phyloP scores from a whole-genome alignment of 2,113 vertebrate genomes.

The Pluvianellus socialis region DNA sequence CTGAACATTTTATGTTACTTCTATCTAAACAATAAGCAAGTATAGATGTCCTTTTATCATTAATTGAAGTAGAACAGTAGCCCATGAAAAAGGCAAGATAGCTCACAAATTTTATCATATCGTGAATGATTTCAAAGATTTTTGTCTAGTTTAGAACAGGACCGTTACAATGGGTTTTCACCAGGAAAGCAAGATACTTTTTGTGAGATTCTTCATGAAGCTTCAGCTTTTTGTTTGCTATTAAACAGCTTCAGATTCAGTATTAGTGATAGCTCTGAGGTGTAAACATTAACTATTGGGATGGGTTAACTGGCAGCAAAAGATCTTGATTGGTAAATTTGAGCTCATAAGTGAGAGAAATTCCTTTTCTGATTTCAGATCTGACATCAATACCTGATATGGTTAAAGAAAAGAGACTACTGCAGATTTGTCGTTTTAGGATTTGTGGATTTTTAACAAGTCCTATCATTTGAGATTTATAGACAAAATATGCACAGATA shows the following conservation, averaged over 20 bases:
- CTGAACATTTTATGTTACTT: background rate
- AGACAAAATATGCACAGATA: background rate
- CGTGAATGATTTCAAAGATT: background rate
- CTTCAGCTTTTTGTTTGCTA: background rate
- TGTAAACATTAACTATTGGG: background rate
- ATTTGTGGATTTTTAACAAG: background rate
- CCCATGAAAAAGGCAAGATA: background rate
- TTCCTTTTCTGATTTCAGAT: background rate
- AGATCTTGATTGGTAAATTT: background rate
- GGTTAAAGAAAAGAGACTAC: background rate
- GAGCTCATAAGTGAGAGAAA: background rate
- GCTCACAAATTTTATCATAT: background rate
- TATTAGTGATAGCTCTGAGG: background rate
- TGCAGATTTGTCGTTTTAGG: background rate
- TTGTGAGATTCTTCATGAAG: background rate
- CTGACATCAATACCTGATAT: background rate
- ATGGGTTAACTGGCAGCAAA: background rate
- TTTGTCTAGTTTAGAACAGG: background rate
- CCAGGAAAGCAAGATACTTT: background rate
- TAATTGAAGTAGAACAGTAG: background rate
- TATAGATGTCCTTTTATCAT: background rate
- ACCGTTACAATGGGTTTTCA: background rate
- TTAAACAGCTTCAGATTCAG: background rate
- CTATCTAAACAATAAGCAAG: background rate
- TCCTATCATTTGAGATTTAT: background rate